These are phyloP conservation scores for Semotilus atromaculatus DNA, from an alignment of 2,797 vertebrate species.

Conservation along the genomic window DNA sequence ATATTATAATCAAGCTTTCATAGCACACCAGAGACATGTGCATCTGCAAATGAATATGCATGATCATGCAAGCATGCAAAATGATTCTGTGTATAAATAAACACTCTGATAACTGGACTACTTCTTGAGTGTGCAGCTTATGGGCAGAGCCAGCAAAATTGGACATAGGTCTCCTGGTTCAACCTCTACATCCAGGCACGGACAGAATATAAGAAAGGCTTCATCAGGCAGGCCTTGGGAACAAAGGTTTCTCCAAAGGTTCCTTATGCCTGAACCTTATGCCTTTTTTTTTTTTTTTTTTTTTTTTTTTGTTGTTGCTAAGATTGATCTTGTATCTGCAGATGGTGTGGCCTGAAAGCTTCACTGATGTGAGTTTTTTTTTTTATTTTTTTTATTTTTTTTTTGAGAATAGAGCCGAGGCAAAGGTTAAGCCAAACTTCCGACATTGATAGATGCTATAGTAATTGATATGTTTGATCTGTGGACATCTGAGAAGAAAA, in stretches of 20 bases:
- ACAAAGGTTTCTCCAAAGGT: too few species aligned
- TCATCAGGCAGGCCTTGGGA: too few species aligned
- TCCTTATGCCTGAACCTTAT: too few species aligned
- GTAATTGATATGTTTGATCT: slow-evolving; percentile 59
- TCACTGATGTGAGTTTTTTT: slow-evolving; percentile 17
- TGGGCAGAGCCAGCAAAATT: neutral
- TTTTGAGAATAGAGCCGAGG: slow-evolving; percentile 4
- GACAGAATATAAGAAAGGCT: neutral
- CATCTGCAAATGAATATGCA: slow-evolving; percentile 10
- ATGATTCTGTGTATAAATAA: slow-evolving; percentile 40
- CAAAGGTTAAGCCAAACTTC: slow-evolving; percentile 12
- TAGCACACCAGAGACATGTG: neutral
- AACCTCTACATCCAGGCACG: slow-evolving; percentile 13
- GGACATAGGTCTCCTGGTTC: neutral
- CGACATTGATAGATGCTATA: slow-evolving; percentile 16
- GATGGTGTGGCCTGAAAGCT: too few species aligned
- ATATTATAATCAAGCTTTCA: neutral
- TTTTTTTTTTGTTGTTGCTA: too few species aligned
- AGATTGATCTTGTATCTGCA: too few species aligned
- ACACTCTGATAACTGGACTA: neutral
- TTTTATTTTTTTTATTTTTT: neutral
- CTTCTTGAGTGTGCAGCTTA: slow-evolving; percentile 2
- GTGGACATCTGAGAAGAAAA: slow-evolving; percentile 40
- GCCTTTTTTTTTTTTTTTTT: too few species aligned
- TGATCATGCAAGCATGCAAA: neutral